Percentiles rank a stretch among this genome's conserved stretches.
phyloP scores from a whole-genome alignment of 2,797 vertebrate species.

The Sandelia bainsii region DNA sequence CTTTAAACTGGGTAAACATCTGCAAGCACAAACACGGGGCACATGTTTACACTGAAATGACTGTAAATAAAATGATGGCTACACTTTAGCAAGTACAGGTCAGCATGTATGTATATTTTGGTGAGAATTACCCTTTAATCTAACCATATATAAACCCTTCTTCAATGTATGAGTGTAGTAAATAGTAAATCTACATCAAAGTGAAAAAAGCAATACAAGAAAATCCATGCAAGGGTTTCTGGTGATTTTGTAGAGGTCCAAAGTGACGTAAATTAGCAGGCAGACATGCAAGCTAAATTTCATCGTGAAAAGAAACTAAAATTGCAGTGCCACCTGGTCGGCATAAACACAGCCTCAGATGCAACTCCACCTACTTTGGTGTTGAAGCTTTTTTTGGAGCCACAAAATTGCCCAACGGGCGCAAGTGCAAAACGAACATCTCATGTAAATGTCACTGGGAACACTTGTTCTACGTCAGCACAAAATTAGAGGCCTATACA shows the following conservation, averaged over 20 bases:
- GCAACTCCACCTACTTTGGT: constrained; percentile 23
- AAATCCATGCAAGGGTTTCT: background rate
- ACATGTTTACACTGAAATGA: constrained; percentile 5
- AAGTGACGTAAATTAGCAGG: background rate
- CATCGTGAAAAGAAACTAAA: constrained; percentile 14
- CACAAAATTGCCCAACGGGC: constrained; percentile 22
- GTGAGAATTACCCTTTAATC: background rate
- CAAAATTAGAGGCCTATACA: background rate
- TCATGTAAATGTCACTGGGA: constrained; percentile 11
- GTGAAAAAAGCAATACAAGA: background rate
- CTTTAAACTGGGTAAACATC: constrained; percentile 15
- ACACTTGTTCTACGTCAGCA: background rate
- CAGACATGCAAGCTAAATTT: constrained; percentile 8
- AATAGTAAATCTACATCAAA: constrained; percentile 12
- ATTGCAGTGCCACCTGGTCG: constrained; percentile 18
- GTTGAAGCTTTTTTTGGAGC: constrained; percentile 20
- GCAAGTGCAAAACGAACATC: constrained; percentile 17
- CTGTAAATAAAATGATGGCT: background rate
- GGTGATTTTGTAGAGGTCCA: background rate
- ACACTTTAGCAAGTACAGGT: background rate
- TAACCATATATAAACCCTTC: background rate
- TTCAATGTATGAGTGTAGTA: background rate
- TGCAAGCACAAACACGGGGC: background rate
- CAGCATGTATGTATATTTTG: background rate
- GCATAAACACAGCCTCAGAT: constrained; percentile 38